Evolutionary conservation across 2,797 vertebrate species (phyloP).

Genomic region (Dromococcyx pavoninus): DNA sequence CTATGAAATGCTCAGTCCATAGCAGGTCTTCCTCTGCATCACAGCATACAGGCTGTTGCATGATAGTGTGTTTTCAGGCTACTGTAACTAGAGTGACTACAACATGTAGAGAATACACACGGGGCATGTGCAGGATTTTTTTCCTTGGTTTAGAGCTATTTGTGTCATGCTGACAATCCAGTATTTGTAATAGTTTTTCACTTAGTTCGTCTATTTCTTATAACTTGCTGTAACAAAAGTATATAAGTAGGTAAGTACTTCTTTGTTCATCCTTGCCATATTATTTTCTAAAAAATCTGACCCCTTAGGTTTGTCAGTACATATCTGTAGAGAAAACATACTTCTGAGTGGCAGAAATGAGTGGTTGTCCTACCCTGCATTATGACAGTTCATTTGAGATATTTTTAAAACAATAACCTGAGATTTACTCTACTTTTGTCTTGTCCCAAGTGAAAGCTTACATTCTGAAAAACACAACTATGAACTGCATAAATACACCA

Average conservation of each 20-base stretch:
- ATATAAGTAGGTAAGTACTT: neutral
- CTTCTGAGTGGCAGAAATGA: neutral
- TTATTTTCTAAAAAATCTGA: neutral
- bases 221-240: neutral
- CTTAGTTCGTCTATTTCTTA: neutral
- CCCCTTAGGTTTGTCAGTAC: neutral
- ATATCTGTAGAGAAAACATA: neutral
- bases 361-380: neutral
- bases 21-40: neutral
- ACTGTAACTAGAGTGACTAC: neutral
- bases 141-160: neutral
- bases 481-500: neutral
- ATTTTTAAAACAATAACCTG: neutral
- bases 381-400: neutral
- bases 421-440: neutral
- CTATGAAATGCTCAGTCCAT: neutral
- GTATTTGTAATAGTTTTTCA: neutral
- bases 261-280: neutral
- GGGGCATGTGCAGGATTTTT: neutral
- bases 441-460: neutral
- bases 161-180: neutral
- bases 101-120: neutral
- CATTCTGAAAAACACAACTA: neutral
- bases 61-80: neutral
- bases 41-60: neutral